These are phyloP conservation scores for Hydra vulgaris DNA, from an alignment of 30 jellyfish, hydroid and myxozoan species.

Conservation along the genomic window DNA sequence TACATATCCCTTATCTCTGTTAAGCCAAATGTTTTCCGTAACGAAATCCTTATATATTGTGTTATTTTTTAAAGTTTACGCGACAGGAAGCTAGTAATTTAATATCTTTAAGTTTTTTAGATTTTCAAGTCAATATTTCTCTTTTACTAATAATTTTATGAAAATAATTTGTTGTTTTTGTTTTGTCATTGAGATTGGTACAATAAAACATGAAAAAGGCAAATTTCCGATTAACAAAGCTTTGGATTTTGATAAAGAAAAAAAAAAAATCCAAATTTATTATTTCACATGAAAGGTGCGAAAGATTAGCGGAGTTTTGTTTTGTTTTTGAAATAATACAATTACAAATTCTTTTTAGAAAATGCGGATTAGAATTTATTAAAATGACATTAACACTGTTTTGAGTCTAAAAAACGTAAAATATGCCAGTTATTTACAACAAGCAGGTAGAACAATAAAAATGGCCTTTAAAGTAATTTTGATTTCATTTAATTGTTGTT, in stretches of 20 bases:
- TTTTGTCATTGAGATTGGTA: background rate
- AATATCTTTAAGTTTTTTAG: background rate
- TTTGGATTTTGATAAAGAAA: background rate
- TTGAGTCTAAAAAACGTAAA: background rate
- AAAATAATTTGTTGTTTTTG: too few relatives aligned
- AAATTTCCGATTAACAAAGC: background rate
- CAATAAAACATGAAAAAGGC: background rate
- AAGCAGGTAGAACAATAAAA: too few relatives aligned
- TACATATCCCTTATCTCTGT: background rate
- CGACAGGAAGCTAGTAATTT: background rate
- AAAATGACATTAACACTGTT: background rate
- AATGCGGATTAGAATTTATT: background rate
- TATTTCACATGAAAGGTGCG: background rate
- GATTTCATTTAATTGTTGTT: background rate
- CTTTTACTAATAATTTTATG: background rate
- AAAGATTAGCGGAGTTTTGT: background rate
- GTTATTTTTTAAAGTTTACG: background rate
- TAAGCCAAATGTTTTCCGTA: background rate
- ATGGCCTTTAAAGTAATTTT: too few relatives aligned
- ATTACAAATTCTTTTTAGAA: background rate
- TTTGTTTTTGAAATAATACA: background rate
- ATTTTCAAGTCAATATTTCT: background rate
- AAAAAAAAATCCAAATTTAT: background rate
- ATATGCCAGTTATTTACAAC: background rate
- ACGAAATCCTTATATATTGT: background rate